These are phyloP conservation scores for Hydropotes inermis DNA, from an alignment of 2,113 vertebrate genomes.

Conservation along the genomic window DNA sequence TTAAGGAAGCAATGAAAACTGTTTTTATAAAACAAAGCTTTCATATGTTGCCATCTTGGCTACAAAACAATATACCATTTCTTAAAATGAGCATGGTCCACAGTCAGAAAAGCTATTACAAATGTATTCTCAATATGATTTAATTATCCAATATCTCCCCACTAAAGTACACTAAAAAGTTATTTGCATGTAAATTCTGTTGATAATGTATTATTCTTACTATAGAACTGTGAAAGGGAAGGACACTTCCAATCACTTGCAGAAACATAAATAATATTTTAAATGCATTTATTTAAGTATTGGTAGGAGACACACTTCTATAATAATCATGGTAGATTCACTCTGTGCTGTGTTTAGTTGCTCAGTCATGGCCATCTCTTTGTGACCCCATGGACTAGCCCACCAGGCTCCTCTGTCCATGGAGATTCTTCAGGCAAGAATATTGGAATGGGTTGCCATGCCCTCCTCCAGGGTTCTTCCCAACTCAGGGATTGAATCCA, in stretches of 20 bases:
- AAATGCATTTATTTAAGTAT: slow-evolving; percentile 3
- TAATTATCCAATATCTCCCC: slow-evolving; percentile 24
- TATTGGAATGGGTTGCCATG: accelerated
- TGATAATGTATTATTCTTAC: slow-evolving; percentile 36
- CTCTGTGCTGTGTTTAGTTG: background rate
- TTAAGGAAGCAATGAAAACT: background rate
- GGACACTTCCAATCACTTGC: slow-evolving; percentile 30
- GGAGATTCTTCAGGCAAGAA: background rate
- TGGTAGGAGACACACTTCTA: background rate
- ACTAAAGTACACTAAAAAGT: slow-evolving; percentile 21
- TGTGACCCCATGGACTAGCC: background rate
- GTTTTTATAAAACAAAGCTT: background rate
- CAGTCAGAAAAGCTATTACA: background rate
- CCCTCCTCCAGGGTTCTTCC: background rate
- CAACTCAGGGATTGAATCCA: background rate
- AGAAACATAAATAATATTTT: slow-evolving; percentile 12
- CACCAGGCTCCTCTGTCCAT: background rate
- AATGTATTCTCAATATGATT: slow-evolving; percentile 17
- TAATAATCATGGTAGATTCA: background rate
- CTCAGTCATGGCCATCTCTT: background rate
- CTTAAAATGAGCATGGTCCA: background rate
- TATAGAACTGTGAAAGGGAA: background rate
- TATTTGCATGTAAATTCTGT: slow-evolving; percentile 49
- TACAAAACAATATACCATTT: background rate
- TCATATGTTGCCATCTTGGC: background rate